Evolutionary conservation across 2,797 vertebrate species (phyloP).

Genomic region (Enteromius paludinosus): DNA sequence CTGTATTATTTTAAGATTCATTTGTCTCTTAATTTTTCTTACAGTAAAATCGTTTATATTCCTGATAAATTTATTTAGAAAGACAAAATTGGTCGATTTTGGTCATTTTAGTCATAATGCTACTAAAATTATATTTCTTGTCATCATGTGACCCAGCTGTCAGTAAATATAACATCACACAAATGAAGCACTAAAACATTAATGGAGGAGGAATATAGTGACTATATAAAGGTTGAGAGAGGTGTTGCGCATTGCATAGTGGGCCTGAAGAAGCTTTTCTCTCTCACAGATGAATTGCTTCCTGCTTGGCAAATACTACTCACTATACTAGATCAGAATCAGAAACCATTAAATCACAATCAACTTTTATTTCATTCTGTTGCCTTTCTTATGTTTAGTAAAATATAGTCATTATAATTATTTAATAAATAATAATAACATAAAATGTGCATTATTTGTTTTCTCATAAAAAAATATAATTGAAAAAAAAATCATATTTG

Average conservation of each 20-base stretch:
- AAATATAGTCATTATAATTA: neutral
- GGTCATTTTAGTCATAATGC: too few relatives aligned
- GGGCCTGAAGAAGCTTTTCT: neutral
- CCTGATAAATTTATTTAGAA: neutral
- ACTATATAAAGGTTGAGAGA: neutral
- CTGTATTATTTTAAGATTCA: neutral
- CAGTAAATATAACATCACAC: neutral
- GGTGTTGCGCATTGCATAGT: neutral
- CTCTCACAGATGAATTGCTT: conserved; percentile 14
- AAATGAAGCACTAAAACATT: conserved; percentile 20
- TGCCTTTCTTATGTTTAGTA: neutral
- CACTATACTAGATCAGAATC: conserved; percentile 11
- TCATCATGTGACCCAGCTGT: neutral
- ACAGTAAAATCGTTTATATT: neutral
- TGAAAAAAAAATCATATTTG: neutral
- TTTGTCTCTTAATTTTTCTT: neutral
- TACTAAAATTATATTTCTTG: too few relatives aligned
- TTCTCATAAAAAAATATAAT: neutral
- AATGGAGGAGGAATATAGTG: conserved; percentile 9
- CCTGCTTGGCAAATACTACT: conserved; percentile 18
- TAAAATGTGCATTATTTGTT: neutral
- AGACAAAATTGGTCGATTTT: neutral
- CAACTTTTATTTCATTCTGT: neutral
- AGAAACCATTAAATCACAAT: conserved; percentile 46
- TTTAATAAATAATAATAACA: neutral